A percentile compares a stretch with the other conserved stretches of the same genome.
Conservation (phyloP, 2,888 invertebrate genomes). For the Noctua janthe region DNA sequence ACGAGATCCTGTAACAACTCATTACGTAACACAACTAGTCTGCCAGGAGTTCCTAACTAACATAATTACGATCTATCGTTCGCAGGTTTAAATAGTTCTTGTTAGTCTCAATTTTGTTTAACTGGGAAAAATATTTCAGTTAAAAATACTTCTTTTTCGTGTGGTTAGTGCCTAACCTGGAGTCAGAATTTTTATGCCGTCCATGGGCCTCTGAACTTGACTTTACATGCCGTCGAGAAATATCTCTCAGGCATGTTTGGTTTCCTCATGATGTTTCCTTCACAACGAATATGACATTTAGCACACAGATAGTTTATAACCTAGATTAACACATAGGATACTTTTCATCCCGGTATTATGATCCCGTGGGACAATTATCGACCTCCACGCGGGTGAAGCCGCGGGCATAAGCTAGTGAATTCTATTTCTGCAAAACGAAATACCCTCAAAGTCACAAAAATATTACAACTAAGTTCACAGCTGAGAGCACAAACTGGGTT, state of each 20-base stretch:
- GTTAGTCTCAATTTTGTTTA: neutral
- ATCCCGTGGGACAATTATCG: too few relatives aligned
- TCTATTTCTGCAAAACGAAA: conserved; percentile 10
- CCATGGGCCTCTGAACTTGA: too few relatives aligned
- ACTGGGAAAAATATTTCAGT: neutral
- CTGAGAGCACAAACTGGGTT: conserved; percentile 48
- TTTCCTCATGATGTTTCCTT: too few relatives aligned
- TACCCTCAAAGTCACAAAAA: conserved; percentile 8
- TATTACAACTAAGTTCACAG: conserved; percentile 36
- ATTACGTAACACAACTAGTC: neutral
- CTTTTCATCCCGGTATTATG: too few relatives aligned
- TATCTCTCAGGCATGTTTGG: too few relatives aligned
- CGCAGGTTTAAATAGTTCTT: neutral
- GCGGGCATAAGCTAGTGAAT: neutral
- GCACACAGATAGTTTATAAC: too few relatives aligned
- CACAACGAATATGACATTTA: too few relatives aligned
- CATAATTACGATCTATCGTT: neutral
- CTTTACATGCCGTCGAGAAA: too few relatives aligned
- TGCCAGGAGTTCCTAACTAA: neutral
- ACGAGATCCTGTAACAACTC: neutral
- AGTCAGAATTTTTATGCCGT: too few relatives aligned
- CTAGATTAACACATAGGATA: too few relatives aligned
- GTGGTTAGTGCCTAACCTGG: too few relatives aligned
- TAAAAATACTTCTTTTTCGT: neutral
- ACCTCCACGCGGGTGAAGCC: too few relatives aligned